Conservation (phyloP, 2,113 vertebrate species). For the Sitta europaea region DNA sequence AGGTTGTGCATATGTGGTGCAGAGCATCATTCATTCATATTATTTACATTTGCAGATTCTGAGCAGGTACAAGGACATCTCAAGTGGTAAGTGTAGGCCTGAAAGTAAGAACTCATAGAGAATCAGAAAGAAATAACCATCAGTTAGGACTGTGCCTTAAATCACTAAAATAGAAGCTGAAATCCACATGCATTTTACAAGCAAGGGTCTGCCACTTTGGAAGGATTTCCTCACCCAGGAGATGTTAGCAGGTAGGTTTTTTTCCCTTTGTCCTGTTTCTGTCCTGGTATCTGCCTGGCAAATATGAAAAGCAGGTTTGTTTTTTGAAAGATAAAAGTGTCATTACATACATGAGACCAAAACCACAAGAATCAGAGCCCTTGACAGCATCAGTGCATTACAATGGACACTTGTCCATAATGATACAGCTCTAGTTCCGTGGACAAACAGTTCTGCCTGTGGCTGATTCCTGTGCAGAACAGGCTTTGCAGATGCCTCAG, state of each 20-base stretch:
- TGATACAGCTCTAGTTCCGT: neutral
- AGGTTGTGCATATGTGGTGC: neutral
- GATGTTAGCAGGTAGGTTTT: neutral
- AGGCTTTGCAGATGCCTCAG: neutral
- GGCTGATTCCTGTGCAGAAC: neutral
- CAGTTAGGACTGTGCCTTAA: neutral
- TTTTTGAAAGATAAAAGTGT: neutral
- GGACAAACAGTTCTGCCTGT: neutral
- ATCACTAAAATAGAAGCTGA: slow-evolving; percentile 34
- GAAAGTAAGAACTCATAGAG: neutral
- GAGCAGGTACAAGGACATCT: neutral
- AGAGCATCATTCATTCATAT: neutral
- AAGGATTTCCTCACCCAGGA: neutral
- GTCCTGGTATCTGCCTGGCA: neutral
- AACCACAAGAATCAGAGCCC: neutral
- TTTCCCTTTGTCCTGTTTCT: neutral
- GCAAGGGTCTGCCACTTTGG: neutral
- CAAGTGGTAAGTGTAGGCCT: neutral
- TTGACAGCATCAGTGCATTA: neutral
- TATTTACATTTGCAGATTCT: slow-evolving; percentile 19
- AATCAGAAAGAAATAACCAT: neutral
- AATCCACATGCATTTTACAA: slow-evolving; percentile 1
- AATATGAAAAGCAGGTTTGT: neutral
- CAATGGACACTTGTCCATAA: neutral
- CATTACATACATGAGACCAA: neutral